These are phyloP conservation scores for Bovichtus variegatus DNA, from an alignment of 2,797 vertebrate species.

Conservation along the genomic window DNA sequence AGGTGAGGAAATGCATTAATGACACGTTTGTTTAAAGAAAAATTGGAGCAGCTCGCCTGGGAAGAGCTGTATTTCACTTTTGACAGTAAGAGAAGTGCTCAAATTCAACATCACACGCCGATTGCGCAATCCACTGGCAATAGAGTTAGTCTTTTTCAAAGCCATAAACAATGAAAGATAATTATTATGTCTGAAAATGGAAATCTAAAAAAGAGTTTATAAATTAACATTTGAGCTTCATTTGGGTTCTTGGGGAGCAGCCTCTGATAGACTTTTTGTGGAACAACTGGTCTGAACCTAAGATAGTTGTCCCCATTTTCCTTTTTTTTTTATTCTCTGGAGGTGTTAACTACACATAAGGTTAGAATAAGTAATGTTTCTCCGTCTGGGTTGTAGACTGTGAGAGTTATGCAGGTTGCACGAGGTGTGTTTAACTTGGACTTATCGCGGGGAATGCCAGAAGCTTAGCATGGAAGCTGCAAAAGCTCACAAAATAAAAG, in stretches of 20 bases:
- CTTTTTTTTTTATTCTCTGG: neutral
- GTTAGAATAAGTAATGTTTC: neutral
- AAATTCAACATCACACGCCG: slow-evolving; percentile 13
- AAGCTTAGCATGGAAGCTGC: slow-evolving; percentile 35
- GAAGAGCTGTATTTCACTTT: slow-evolving; percentile 19
- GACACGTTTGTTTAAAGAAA: slow-evolving; percentile 32
- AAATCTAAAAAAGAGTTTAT: slow-evolving; percentile 5
- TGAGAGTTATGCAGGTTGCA: slow-evolving; percentile 24
- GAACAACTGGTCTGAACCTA: neutral
- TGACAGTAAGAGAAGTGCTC: slow-evolving; percentile 9
- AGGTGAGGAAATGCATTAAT: slow-evolving; percentile 23
- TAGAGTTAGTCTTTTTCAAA: slow-evolving; percentile 36
- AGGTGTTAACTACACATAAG: neutral
- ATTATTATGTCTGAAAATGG: slow-evolving; percentile 5
- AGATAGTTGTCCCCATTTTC: slow-evolving; percentile 16
- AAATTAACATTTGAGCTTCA: slow-evolving; percentile 6
- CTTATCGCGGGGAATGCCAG: slow-evolving; percentile 22
- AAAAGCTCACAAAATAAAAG: slow-evolving; percentile 37
- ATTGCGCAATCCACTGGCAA: slow-evolving; percentile 9
- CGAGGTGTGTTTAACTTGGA: slow-evolving; percentile 54
- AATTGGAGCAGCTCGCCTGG: slow-evolving; percentile 8
- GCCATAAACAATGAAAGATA: slow-evolving; percentile 8
- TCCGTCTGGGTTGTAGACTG: neutral
- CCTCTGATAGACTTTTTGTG: slow-evolving; percentile 1
- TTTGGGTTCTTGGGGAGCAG: neutral